Base-by-base conservation (phyloP, 2,113 vertebrate species). In the Herpailurus yagouaroundi region DNA sequence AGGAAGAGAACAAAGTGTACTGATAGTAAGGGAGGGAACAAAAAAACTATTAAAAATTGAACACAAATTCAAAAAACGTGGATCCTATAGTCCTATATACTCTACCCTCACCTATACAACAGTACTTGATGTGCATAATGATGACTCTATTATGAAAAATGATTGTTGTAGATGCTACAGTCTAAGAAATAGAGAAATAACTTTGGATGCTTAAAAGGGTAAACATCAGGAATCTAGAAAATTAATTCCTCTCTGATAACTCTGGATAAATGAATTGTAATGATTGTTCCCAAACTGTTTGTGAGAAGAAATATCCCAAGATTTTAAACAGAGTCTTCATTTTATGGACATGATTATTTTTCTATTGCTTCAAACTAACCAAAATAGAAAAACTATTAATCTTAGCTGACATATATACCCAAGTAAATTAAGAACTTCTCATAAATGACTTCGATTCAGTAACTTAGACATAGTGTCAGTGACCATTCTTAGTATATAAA, bases 321-420 rank as follows among this genome's bases (percentile, higher is more conserved):
- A 91, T 50, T 79, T 64, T 97, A 68, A 86, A 87, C 1, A 87
- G 29, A 77, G 77, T 83, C 63, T 79, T 73, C 45, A 86, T 88
- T 97, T 96, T 96, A 64, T 84, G 60, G 3, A 86, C 74, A 60
- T 63, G 33, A 74, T 50, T 89, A 71, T 25, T 92, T 93, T 94
- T 64, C 73, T 95, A 50, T 89, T 96, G 82, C 41, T 95, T 97
- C 87, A 97, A 82, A 79, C 63, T 91, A 81, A 92, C 19, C 36
- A 96, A 31, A 91, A 88, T 1, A 96, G 80, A 95, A 93, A 96
- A 96, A 91, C 50, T 50, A 33, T 74, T 66, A 11, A 15, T 83
- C 14, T 76, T 97, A 85, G n/a, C n/a, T 77, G 82, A 50, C 15
- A 57, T 60, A 96, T 36, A 31, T 38, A 88, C 6, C 36, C 66